A percentile compares a stretch with the other conserved stretches of the same genome.
Evolutionary conservation across 2,113 vertebrate species (phyloP).

Genomic region (Labeo rohita): DNA sequence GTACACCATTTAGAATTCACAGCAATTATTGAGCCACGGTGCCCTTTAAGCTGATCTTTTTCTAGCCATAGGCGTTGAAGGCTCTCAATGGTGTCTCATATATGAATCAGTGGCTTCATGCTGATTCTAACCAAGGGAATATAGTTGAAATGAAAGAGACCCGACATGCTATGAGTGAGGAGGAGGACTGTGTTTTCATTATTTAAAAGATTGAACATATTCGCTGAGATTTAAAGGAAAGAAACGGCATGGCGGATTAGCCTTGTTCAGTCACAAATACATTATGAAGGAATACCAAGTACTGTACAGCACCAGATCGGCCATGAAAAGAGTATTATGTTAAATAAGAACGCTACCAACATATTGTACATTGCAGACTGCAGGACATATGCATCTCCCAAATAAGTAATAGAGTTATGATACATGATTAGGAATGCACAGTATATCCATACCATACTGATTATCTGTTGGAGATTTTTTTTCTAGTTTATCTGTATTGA

Average conservation of each 20-base stretch:
- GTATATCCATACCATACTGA: not conserved
- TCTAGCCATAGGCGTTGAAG: constrained; percentile 15
- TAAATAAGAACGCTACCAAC: not conserved
- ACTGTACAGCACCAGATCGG: not conserved
- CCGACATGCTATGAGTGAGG: constrained; percentile 1
- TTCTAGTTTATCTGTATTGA: too few relatives aligned
- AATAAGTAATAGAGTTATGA: too few relatives aligned
- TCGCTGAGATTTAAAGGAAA: constrained; percentile 14
- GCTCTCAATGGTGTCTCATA: constrained; percentile 25
- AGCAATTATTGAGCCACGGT: constrained; percentile 46
- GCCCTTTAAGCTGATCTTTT: constrained; percentile 30
- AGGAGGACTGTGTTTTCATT: constrained; percentile 25
- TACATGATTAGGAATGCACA: not conserved
- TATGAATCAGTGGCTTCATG: constrained; percentile 47
- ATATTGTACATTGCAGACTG: not conserved
- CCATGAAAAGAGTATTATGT: not conserved
- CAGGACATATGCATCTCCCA: not conserved
- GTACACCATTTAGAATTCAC: constrained; percentile 35
- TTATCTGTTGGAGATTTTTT: not conserved
- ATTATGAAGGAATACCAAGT: not conserved
- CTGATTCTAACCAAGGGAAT: constrained; percentile 41
- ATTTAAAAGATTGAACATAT: constrained; percentile 24
- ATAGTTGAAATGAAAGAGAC: constrained; percentile 47
- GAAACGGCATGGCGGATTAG: not conserved
- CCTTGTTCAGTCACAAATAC: not conserved